Conservation (phyloP, 2,797 vertebrate genomes). For the Avahi laniger region DNA sequence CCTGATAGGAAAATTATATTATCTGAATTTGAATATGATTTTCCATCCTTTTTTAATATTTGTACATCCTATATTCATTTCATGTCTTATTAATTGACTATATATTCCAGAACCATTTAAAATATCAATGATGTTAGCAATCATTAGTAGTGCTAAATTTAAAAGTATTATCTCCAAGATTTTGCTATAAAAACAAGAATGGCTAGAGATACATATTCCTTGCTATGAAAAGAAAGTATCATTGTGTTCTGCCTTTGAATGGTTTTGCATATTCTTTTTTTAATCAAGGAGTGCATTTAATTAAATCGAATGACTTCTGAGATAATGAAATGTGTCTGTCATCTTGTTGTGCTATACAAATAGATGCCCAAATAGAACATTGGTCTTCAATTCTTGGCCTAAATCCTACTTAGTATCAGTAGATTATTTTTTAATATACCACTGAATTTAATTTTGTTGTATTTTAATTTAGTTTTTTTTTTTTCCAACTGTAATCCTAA, state of each 20-base stretch:
- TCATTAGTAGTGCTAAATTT: background rate
- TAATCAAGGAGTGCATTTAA: background rate
- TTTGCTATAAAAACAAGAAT: background rate
- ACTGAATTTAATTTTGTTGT: background rate
- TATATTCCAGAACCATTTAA: background rate
- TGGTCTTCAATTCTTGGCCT: background rate
- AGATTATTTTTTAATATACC: slow-evolving; percentile 46
- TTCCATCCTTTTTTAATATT: background rate
- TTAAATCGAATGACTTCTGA: background rate
- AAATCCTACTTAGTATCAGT: slow-evolving; percentile 30
- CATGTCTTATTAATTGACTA: background rate
- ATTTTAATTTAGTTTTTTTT: background rate
- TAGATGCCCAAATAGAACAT: background rate
- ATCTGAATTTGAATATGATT: background rate
- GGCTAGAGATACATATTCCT: background rate
- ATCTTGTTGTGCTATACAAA: background rate
- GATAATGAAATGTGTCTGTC: background rate
- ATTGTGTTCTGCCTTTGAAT: background rate
- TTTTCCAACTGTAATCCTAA: background rate
- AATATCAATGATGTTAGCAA: background rate
- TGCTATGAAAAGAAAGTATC: background rate
- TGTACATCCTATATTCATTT: background rate
- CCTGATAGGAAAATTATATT: background rate
- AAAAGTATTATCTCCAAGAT: background rate
- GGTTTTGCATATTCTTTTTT: background rate